These are phyloP conservation scores for Megalopta genalis DNA, from an alignment of 1,140 invertebrate species.

Conservation along the genomic window DNA sequence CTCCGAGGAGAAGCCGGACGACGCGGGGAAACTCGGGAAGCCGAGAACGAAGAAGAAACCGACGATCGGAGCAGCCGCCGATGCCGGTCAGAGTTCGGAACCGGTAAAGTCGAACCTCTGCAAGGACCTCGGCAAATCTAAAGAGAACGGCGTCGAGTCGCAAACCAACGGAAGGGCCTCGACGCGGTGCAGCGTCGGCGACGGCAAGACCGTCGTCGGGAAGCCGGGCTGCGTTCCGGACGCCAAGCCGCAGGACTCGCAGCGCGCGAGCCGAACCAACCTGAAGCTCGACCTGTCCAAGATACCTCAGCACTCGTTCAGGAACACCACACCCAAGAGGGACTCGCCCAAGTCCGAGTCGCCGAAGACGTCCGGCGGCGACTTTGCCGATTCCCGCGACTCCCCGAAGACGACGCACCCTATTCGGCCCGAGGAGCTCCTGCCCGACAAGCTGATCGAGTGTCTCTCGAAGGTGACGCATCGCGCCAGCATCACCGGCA, in stretches of 20 bases:
- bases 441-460: constrained; percentile 47
- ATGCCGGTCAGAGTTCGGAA: not conserved
- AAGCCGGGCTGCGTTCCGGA: too few relatives aligned
- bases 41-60: not conserved
- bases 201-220: not conserved
- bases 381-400: not conserved
- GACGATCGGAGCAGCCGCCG: not conserved
- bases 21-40: constrained; percentile 53
- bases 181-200: not conserved
- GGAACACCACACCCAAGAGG: constrained; percentile 63
- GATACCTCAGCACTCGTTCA: constrained; percentile 79
- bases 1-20: constrained; percentile 64
- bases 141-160: constrained; percentile 12
- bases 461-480: constrained; percentile 64
- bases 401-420: constrained; percentile 14
- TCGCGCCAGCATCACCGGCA: constrained; percentile 64
- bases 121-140: not conserved
- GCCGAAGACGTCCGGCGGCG: constrained; percentile 27
- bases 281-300: constrained; percentile 86
- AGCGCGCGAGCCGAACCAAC: constrained; percentile 68
- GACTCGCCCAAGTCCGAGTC: constrained; percentile 62
- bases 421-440: not conserved
- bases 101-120: too few relatives aligned
- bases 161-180: not conserved
- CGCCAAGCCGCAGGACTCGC: not conserved